Conservation (phyloP, 2,113 vertebrate species). For the Lipotes vexillifer region DNA sequence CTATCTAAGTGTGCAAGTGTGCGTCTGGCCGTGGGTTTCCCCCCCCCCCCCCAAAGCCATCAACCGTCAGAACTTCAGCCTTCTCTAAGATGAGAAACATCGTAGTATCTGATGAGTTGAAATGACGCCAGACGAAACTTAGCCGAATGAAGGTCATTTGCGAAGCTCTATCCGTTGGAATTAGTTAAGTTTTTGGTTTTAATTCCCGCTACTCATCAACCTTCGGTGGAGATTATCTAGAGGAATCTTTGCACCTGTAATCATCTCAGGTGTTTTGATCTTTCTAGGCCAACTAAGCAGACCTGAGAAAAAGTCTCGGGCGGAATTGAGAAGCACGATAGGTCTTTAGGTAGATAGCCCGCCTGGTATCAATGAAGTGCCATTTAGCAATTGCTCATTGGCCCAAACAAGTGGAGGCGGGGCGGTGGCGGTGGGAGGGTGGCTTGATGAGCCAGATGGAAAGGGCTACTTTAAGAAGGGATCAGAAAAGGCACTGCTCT, state of each 20-base stretch:
- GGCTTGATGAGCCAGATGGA: slow-evolving; percentile 82
- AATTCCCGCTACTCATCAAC: neutral
- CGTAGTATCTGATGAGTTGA: neutral
- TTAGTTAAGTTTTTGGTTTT: neutral
- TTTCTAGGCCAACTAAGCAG: slow-evolving; percentile 67
- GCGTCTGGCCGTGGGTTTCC: neutral
- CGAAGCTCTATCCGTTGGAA: neutral
- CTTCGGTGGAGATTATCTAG: neutral
- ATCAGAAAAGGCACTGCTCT: slow-evolving; percentile 81
- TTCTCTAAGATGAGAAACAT: neutral
- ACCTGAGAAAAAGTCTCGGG: slow-evolving; percentile 77
- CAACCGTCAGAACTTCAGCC: neutral
- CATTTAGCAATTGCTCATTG: slow-evolving; percentile 79
- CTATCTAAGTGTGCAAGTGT: neutral
- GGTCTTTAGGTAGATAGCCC: slow-evolving; percentile 75
- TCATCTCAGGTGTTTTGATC: slow-evolving; percentile 53
- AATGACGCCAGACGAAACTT: slow-evolving; percentile 6
- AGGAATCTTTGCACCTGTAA: slow-evolving; percentile 58
- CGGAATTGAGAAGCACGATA: slow-evolving; percentile 78
- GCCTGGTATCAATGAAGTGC: slow-evolving; percentile 80
- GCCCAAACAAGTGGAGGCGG: slow-evolving; percentile 60
- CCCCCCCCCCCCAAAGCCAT: neutral
- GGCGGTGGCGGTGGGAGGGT: slow-evolving; percentile 64
- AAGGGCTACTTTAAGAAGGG: slow-evolving; percentile 81
- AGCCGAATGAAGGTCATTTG: neutral